Evolutionary conservation across 2,113 vertebrate species (phyloP).

Genomic region (Macheiramphus alcinus): DNA sequence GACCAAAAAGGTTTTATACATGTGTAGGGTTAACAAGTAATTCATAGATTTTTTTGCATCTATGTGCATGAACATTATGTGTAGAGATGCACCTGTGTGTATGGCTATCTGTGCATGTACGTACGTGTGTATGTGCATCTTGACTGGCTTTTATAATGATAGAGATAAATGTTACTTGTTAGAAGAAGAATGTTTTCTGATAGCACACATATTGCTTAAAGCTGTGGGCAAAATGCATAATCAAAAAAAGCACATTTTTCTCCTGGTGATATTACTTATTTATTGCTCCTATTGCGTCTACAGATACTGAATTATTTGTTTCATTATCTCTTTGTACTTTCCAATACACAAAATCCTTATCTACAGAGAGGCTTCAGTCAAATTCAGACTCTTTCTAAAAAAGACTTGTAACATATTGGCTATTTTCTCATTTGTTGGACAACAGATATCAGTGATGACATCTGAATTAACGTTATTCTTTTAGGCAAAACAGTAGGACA

Average conservation of each 20-base stretch:
- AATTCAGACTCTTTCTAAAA: not conserved
- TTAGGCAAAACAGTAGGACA: not conserved
- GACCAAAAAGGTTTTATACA: not conserved
- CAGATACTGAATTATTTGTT: not conserved
- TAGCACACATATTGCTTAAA: not conserved
- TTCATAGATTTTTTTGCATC: not conserved
- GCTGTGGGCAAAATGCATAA: not conserved
- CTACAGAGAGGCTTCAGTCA: not conserved
- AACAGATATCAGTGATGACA: not conserved
- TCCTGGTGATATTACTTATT: not conserved
- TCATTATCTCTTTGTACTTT: conserved; percentile 1
- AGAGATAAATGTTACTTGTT: not conserved
- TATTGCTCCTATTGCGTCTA: not conserved
- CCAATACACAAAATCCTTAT: not conserved
- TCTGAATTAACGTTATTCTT: not conserved
- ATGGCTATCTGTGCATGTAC: not conserved
- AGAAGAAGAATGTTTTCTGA: not conserved
- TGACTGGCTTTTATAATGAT: not conserved
- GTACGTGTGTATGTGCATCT: not conserved
- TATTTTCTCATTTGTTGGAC: not conserved
- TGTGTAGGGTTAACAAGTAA: not conserved
- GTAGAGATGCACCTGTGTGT: not conserved
- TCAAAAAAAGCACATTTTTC: not conserved
- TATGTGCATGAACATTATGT: not conserved
- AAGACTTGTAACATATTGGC: not conserved